Percentiles rank a stretch among this genome's conserved stretches.
These are phyloP conservation scores for Podilymbus podiceps DNA, from an alignment of 2,113 vertebrate species.

Conservation along the genomic window DNA sequence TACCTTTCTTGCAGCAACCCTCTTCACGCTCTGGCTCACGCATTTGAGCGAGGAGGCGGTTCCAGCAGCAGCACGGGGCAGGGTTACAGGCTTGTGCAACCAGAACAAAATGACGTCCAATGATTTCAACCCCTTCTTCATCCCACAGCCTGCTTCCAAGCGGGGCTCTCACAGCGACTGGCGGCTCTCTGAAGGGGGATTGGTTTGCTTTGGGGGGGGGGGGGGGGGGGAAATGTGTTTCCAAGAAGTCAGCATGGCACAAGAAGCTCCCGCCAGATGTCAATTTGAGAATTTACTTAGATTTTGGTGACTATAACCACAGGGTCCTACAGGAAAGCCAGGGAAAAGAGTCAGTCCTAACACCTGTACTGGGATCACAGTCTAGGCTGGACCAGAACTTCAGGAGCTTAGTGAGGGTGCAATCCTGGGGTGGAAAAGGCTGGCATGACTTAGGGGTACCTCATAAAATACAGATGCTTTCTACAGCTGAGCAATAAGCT, in stretches of 20 bases:
- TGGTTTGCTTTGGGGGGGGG: not conserved
- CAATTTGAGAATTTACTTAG: not conserved
- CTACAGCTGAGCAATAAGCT: not conserved
- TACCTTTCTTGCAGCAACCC: not conserved
- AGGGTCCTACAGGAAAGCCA: not conserved
- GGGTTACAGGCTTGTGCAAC: accelerated
- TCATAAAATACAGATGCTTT: not conserved
- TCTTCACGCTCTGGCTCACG: not conserved
- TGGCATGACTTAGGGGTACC: not conserved
- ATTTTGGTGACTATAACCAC: not conserved
- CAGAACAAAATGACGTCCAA: not conserved
- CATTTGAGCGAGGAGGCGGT: not conserved
- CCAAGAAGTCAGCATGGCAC: not conserved
- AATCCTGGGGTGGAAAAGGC: not conserved
- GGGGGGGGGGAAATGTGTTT: not conserved
- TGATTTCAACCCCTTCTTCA: not conserved
- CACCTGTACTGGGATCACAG: not conserved
- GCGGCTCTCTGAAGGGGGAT: not conserved
- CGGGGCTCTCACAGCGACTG: not conserved
- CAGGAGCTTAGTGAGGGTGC: not conserved
- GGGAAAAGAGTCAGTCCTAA: not conserved
- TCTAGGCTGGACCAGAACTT: not conserved
- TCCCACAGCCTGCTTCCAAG: not conserved
- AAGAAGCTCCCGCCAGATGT: not conserved
- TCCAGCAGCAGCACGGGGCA: not conserved